Evolutionary conservation across 2,797 vertebrate species (phyloP), one percentile per base, ranked within the genome.

Genomic region (Leptodactylus fallax): DNA sequence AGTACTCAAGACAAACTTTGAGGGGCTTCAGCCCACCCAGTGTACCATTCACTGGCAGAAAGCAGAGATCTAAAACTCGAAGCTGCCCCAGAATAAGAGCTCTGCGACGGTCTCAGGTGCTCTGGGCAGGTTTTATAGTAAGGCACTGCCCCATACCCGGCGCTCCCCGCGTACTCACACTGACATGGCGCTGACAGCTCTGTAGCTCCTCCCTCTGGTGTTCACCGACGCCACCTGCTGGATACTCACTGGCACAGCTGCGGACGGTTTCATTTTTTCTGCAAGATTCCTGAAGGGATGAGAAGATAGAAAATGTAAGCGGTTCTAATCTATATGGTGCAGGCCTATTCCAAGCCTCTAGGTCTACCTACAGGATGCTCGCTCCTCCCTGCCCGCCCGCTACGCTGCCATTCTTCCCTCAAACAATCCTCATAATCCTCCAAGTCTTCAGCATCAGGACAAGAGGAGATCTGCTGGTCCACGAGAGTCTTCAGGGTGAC

Each of bases 111-210:
- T 36, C 36, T 36, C 36, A 1, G 36, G 36, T 36, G 2, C 36
- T 36, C 4, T 36, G 4, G 2, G 1, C 4, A 36, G 1, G 36
- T 36, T 36, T 36, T 36, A 36, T 36, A 36, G 36, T 36, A 36
- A 36, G 4, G 36, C 36, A 36, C 36, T 36, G 36, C 2, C 36
- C 36, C 36, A 4, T 36, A 36, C 36, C 36, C 36, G 36, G 2
- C 36, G 36, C 36, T 4, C 21, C 21, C 76, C 21, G 10, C 6
- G 12, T 17, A 74, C 81, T 83, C 69, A 83, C 81, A 83, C 58
- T 23, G 2, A 83, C 53, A 19, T 83, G 81, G 23, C 16, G 65
- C 81, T 45, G 67, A 55, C 67, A 83, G 9, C 8, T 19, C 81
- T 60, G 51, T 13, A 72, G 8, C 0, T 55, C 45, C 7, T 19